Evolutionary conservation across 2,113 vertebrate species (phyloP), one percentile per base, ranked within the genome.

Genomic region (Benthochromis sp.): DNA sequence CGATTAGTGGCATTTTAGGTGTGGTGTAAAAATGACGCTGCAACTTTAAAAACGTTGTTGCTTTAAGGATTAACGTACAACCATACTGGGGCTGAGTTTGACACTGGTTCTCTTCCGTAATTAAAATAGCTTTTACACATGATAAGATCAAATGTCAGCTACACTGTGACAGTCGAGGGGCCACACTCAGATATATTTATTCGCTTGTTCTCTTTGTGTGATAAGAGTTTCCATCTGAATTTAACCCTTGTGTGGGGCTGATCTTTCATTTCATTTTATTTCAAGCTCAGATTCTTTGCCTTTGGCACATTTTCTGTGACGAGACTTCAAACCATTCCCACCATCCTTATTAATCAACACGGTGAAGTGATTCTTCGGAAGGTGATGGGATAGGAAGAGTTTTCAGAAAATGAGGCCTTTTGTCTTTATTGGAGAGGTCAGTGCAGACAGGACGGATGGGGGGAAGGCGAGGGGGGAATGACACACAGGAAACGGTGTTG

Each of bases 311-410:
- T 57, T 29, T 57, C 55, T 29, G 24, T 57, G 59, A 34, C 0
- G 6, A 63, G 29, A 63, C 31, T 63, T 63, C 31, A 36, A 63
- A 36, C 59, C 31, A 7, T 63, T 63, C 59, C 9, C 59, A 34
- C 5, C 9, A 0, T 63, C 4, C 0, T 63, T 63, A 19, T 63
- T 34, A 19, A 63, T 2, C 9, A 34, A 63, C 16, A 11, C 0
- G 16, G 16, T 34, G 29, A 34, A 61, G 57, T 0, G 16, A 63
- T 63, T 36, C 29, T 19, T 63, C 3, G 9, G 9, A 34, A 63
- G 0, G 29, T 4, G 29, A 34, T 63, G 59, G 29, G 59, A 34
- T 34, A 34, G 59, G 29, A 7, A 63, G 9, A 19, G 29, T 63
- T 34, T 34, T 63, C 59, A 63, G 59, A 63, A 34, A 19, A 2